Percentiles rank a stretch among this genome's conserved stretches.
These are phyloP conservation scores for Augochlorella aurata DNA, from an alignment of 2,888 invertebrate species.

Conservation along the genomic window DNA sequence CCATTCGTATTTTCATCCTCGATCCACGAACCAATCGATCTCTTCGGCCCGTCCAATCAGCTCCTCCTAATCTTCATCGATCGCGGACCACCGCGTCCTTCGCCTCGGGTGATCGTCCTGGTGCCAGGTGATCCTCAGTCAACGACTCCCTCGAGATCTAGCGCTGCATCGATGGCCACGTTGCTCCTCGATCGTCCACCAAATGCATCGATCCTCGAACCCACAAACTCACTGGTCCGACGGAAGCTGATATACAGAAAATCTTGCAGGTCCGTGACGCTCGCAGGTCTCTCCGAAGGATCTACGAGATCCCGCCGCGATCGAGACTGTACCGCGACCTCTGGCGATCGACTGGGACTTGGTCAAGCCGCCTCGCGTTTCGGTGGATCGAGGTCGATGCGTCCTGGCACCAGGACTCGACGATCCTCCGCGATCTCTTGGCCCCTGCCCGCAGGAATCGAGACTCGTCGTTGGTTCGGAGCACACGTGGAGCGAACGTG, in stretches of 20 bases:
- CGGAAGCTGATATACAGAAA: background rate
- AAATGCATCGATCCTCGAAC: background rate
- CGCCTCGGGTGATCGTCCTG: slow-evolving; percentile 8
- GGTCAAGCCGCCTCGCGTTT: background rate
- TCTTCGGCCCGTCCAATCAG: slow-evolving; percentile 12
- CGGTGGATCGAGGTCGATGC: background rate
- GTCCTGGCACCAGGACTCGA: slow-evolving; percentile 75
- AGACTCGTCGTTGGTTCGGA: slow-evolving; percentile 68
- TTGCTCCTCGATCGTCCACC: slow-evolving; percentile 2
- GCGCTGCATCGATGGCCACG: background rate
- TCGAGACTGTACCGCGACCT: background rate
- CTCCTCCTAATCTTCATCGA: slow-evolving; percentile 31
- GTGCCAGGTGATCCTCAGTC: slow-evolving; percentile 19
- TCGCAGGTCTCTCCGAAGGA: background rate
- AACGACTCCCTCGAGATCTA: background rate
- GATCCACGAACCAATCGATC: slow-evolving; percentile 10
- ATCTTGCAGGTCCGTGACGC: background rate
- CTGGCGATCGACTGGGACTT: background rate
- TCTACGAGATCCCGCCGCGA: background rate
- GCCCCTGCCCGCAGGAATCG: slow-evolving; percentile 82
- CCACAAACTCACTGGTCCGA: background rate
- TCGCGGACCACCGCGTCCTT: background rate
- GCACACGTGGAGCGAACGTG: slow-evolving; percentile 81
- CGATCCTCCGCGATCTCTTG: slow-evolving; percentile 79
- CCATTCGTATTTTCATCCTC: slow-evolving; percentile 82